Base-by-base conservation (phyloP, 2,797 vertebrate species). In the Sebastes hopkinsi region DNA sequence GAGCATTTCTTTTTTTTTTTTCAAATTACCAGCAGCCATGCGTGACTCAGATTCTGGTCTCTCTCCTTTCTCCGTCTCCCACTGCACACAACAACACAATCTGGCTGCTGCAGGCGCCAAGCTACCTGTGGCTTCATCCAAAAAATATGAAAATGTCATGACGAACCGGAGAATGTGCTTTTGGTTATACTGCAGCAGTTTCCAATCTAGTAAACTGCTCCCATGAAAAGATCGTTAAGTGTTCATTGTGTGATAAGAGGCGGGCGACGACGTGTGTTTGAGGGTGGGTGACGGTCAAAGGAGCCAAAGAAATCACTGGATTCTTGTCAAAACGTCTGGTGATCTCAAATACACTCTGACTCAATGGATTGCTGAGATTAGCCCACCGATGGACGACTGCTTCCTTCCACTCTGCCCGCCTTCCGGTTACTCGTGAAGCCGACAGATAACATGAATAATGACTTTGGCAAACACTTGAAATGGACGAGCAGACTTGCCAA, bases 31-130 rank as follows among this genome's bases (percentile, higher is more conserved):
- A 34, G 72, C 71, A 77, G 80, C 69, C 23, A 72, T 73, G 62
- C 6, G 6, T 90, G 84, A 85, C 78, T 87, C 84, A 83, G 52
- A 83, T 80, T 78, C 60, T 11, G 1, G 6, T 81, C 72, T 76
- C 69, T 67, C 42, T 71, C 20, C 4, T 46, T 20, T 77, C n/a
- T 30, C 42, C 66, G 50, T 73, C 60, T 70, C 36, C 25, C 25
- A 22, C 55, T 75, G 64, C 52, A 50, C 36, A 56, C 29, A 81
- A 54, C 25, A 75, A 82, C 67, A 81, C 73, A 75, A 66, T 83
- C 67, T 72, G 75, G 67, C 25, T 59, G 36, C 75, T 61, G 69
- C 76, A 72, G 73, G 70, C 9, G 12, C 67, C 65, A 6, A 52
- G 38, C 46, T 64, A 61, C 68, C 67, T 64, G 67, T 25, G 59